Evolutionary conservation across 2,888 invertebrate species (phyloP), one percentile per base, ranked within the genome.

Genomic region (Bhutanitis thaidina): DNA sequence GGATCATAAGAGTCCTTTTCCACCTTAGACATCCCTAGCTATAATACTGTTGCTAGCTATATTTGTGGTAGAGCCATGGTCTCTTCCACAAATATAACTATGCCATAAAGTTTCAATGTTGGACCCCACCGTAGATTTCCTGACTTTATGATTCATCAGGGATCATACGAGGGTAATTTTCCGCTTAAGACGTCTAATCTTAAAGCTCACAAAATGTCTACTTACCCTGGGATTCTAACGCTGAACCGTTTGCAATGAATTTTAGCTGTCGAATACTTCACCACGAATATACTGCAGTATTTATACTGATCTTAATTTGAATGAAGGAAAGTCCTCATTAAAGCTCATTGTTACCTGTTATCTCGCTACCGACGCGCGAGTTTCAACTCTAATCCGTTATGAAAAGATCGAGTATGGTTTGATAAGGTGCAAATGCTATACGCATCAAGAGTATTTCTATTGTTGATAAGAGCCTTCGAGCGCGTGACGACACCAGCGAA

Each of bases 271-370:
- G 81, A 80, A 77, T 84, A 80, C 61, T 73, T 57, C 67, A 62
- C 61, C 65, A 60, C 58, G 39, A 55, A 62, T 59, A 35, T 56
- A 54, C 57, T 55, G n/a, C 68, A 62, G 66, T 80, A 81, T 84
- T 77, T 84, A 83, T 84, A 84, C 71, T 41, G 50, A 52, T 49
- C 52, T 53, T 52, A 67, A 64, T 65, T 65, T 61, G 56, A 74
- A 75, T 74, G 74, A 69, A 49, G 60, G 53, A 55, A 58, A 49
- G 54, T n/a, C 54, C 52, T 53, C 13, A 64, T 69, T 56, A 65
- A 50, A n/a, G 4, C 45, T n/a, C n/a, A n/a, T n/a, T n/a, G n/a
- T n/a, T 52, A 51, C 25, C 7, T 30, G 2, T 40, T 58, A 27
- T 58, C 20, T 12, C n/a, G n/a, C n/a, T n/a, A n/a, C n/a, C 12